Percentiles rank a stretch among this genome's conserved stretches.
Conservation (phyloP, 2,797 vertebrate genomes). For the Myotis daubentonii region DNA sequence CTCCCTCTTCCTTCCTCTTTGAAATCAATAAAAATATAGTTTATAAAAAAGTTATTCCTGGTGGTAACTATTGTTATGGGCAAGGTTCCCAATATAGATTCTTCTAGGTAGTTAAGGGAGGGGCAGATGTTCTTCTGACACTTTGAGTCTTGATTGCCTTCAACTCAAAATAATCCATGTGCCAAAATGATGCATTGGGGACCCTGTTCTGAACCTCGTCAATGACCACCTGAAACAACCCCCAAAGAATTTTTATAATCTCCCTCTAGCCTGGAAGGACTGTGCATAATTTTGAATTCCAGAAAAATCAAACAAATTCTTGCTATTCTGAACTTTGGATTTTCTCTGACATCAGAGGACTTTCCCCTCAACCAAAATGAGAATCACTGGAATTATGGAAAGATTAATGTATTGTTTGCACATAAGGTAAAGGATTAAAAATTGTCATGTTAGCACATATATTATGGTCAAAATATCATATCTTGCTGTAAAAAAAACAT, state of each 20-base stretch:
- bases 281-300: neutral
- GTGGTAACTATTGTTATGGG: neutral
- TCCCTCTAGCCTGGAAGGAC: neutral
- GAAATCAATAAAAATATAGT: too few relatives aligned
- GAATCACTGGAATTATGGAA: neutral
- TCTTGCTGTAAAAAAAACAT: neutral
- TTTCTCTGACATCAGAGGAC: neutral
- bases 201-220: neutral
- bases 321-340: neutral
- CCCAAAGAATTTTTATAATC: neutral
- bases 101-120: neutral
- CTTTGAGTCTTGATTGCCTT: neutral
- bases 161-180: neutral
- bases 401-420: neutral
- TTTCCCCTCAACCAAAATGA: neutral
- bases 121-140: neutral
- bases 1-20: too few relatives aligned
- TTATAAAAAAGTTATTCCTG: too few relatives aligned
- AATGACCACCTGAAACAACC: neutral
- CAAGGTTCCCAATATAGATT: neutral
- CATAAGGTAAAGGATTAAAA: neutral
- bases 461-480: neutral
- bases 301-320: neutral
- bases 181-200: neutral
- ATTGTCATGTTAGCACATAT: neutral